These are phyloP conservation scores for Horisme vitalbata DNA, from an alignment of 2,888 invertebrate species.

Conservation along the genomic window DNA sequence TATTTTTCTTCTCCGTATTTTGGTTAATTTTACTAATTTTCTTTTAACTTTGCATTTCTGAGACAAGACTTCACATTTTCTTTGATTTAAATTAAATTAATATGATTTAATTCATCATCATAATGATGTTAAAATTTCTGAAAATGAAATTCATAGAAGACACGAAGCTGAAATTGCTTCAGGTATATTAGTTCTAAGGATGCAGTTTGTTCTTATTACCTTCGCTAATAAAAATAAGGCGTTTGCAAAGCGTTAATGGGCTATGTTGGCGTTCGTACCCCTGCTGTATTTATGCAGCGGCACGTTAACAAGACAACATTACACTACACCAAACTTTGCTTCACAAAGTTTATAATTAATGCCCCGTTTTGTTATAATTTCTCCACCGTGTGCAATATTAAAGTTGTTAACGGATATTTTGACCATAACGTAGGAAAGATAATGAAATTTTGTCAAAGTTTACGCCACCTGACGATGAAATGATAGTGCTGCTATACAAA, in stretches of 20 bases:
- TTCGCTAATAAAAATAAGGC: constrained; percentile 50
- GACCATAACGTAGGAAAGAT: constrained; percentile 43
- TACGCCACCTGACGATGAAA: too few species aligned
- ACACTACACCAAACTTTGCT: constrained; percentile 59
- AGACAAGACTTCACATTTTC: too few species aligned
- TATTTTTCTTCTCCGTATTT: too few species aligned
- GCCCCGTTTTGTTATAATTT: constrained; percentile 64
- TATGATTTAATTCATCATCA: too few species aligned
- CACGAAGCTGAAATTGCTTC: constrained; percentile 18
- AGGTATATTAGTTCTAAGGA: constrained; percentile 40
- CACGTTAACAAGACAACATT: constrained; percentile 64
- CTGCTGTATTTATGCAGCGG: constrained; percentile 57
- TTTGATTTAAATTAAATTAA: neutral
- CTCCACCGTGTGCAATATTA: constrained; percentile 53
- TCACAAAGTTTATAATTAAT: constrained; percentile 67
- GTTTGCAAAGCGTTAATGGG: constrained; percentile 51
- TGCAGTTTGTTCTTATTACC: constrained; percentile 47
- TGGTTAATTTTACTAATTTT: too few species aligned
- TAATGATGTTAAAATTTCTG: neutral
- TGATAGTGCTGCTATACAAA: too few species aligned
- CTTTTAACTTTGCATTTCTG: too few species aligned
- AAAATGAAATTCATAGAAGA: neutral
- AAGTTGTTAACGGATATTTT: constrained; percentile 55
- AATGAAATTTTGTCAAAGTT: too few species aligned
- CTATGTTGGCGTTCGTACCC: constrained; percentile 45